These are phyloP conservation scores for Neopipo cinnamomea DNA, from an alignment of 2,113 vertebrate species.

Conservation along the genomic window DNA sequence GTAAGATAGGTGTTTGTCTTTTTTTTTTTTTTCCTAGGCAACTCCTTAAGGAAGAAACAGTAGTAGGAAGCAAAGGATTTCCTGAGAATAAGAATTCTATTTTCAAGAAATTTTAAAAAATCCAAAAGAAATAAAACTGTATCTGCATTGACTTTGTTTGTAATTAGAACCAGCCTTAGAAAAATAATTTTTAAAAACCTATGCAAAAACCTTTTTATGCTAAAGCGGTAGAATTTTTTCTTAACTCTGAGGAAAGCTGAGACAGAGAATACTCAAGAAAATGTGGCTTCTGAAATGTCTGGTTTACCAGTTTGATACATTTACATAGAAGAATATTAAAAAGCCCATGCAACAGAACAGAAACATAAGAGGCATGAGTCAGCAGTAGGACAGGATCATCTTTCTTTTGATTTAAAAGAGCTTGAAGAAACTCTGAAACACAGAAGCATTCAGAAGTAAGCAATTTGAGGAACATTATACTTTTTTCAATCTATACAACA, in stretches of 20 bases:
- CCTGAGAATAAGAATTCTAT: not conserved
- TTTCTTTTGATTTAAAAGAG: not conserved
- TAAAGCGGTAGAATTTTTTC: not conserved
- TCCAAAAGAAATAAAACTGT: not conserved
- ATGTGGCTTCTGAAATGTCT: not conserved
- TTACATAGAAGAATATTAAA: not conserved
- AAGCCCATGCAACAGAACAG: not conserved
- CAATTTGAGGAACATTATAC: not conserved
- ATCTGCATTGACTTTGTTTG: not conserved
- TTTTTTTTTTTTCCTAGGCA: not conserved
- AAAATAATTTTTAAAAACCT: not conserved
- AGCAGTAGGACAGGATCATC: not conserved
- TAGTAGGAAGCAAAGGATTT: not conserved
- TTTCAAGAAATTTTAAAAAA: not conserved
- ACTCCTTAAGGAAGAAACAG: not conserved
- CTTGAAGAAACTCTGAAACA: slow-evolving; percentile 3
- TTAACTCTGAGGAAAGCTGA: not conserved
- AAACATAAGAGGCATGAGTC: slow-evolving; percentile 4
- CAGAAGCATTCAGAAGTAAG: not conserved
- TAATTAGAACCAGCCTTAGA: not conserved
- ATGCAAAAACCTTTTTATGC: not conserved
- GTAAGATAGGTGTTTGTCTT: not conserved
- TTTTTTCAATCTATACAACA: not conserved
- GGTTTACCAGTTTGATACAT: not conserved
- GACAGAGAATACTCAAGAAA: not conserved